Base-by-base conservation (phyloP, 2,797 vertebrate genomes). In the Melanotaenia boesemani region DNA sequence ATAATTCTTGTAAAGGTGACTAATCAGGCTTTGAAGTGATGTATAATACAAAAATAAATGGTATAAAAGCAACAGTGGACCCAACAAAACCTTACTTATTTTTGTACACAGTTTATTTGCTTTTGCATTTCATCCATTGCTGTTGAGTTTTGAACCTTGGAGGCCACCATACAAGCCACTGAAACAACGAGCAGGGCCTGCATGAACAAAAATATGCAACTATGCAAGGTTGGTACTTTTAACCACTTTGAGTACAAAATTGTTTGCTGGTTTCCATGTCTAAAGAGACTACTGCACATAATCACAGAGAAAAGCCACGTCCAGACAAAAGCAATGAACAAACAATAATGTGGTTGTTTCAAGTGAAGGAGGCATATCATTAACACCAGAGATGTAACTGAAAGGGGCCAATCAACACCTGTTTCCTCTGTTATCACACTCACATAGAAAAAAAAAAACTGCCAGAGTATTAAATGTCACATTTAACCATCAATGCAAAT, bases 351-450 rank as follows among this genome's bases (percentile, higher is more conserved):
- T 62, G 72, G 39, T 71, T 70, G 67, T 71, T 72, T 76, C 48
- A 71, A 60, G 84, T 3, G 62, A 77, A 69, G 75, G 70, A 84
- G 58, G 79, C 74, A 72, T 81, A 69, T 87, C 76, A 86, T 86
- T 83, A 87, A 80, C 88, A 86, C 85, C 78, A 72, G 58, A 77
- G 79, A 61, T 66, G 67, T 50, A 70, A 81, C 74, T 57, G 55
- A 55, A 78, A 76, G 74, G 70, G 64, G 75, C 85, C 74, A 87
- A 89, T 90, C 86, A 86, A 86, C 87, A 91, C 85, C 86, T 86
- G 84, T 81, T 86, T 74, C 70, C 50, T 37, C 67, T 58, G 70
- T 62, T 65, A 54, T 80, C 81, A 63, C 67, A 32, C 80, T 60
- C 55, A 15, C 56, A 39, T 65, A 46, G 1, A 71, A n/a, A 70